phyloP scores from a whole-genome alignment of 2,113 vertebrate genomes.

The Ochotona princeps region DNA sequence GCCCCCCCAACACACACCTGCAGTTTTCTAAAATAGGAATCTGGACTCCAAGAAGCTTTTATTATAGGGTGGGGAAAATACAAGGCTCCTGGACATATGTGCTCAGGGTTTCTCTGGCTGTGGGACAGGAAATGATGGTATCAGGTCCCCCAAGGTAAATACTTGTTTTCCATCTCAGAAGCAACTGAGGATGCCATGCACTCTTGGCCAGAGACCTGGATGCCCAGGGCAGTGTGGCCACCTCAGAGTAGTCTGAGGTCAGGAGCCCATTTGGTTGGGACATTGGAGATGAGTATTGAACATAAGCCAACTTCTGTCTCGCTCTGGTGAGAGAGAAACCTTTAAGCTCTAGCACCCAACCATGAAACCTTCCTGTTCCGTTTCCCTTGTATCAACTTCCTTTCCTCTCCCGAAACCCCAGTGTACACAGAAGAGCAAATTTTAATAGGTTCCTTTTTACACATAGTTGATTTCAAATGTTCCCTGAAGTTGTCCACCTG shows the following conservation, averaged over 20 bases:
- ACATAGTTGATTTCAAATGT: conserved; percentile 73
- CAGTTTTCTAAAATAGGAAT: conserved; percentile 39
- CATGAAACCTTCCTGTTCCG: not conserved
- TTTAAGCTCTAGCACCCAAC: not conserved
- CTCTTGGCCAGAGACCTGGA: not conserved
- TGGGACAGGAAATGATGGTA: accelerated
- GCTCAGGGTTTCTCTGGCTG: not conserved
- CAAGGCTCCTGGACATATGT: not conserved
- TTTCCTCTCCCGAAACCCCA: conserved; percentile 53
- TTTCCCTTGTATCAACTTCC: conserved; percentile 24
- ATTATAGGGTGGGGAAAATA: not conserved
- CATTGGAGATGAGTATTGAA: not conserved
- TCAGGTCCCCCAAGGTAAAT: not conserved
- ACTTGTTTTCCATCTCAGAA: not conserved
- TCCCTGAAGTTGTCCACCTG: conserved; percentile 72
- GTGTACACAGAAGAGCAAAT: conserved; percentile 31
- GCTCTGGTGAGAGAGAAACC: not conserved
- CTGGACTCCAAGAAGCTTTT: conserved; percentile 26
- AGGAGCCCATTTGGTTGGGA: not conserved
- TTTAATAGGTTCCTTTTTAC: conserved; percentile 51
- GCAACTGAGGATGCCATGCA: not conserved
- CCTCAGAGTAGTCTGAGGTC: not conserved
- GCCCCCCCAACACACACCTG: not conserved
- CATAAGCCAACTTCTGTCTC: not conserved
- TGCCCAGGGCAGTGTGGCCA: not conserved